phyloP scores from a whole-genome alignment of 1,140 invertebrate species.

The Lethrus apterus region DNA sequence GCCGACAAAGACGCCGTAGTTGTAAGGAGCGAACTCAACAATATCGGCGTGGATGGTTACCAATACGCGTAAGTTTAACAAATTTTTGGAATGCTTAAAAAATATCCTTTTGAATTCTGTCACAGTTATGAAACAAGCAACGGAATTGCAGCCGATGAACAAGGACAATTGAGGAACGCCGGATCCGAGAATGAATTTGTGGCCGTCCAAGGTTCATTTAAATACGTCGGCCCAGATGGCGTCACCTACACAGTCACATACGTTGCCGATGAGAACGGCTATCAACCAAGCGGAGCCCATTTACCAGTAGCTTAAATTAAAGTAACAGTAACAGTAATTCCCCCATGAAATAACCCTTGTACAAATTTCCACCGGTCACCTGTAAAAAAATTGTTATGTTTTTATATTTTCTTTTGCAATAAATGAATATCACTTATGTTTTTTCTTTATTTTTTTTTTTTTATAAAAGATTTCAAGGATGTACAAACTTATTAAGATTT shows the following conservation, averaged over 20 bases:
- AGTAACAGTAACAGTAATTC: too few relatives aligned
- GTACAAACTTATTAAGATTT: too few relatives aligned
- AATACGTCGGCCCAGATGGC: slow-evolving; percentile 59
- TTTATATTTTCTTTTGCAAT: too few relatives aligned
- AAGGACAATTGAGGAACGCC: slow-evolving; percentile 47
- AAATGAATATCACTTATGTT: too few relatives aligned
- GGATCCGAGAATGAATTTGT: slow-evolving; percentile 55
- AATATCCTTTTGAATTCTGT: too few relatives aligned
- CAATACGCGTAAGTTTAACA: slow-evolving; percentile 48
- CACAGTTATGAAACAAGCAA: slow-evolving; percentile 55
- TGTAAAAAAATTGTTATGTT: too few relatives aligned
- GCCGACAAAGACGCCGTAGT: slow-evolving; percentile 33
- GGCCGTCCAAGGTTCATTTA: slow-evolving; percentile 52
- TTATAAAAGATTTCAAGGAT: too few relatives aligned
- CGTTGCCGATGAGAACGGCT: slow-evolving; percentile 72
- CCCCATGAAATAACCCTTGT: too few relatives aligned
- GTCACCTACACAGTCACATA: slow-evolving; percentile 60
- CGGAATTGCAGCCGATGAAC: slow-evolving; percentile 48
- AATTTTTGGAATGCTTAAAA: too few relatives aligned
- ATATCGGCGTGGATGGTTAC: slow-evolving; percentile 42
- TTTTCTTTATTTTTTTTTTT: too few relatives aligned
- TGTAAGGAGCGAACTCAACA: slow-evolving; percentile 39
- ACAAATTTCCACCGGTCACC: too few relatives aligned
- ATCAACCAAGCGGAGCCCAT: slow-evolving; percentile 61
- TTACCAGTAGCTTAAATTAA: slow-evolving; percentile 50